These are phyloP conservation scores for Drosophila pandora DNA, from an alignment of 1,140 invertebrate species.

Conservation along the genomic window DNA sequence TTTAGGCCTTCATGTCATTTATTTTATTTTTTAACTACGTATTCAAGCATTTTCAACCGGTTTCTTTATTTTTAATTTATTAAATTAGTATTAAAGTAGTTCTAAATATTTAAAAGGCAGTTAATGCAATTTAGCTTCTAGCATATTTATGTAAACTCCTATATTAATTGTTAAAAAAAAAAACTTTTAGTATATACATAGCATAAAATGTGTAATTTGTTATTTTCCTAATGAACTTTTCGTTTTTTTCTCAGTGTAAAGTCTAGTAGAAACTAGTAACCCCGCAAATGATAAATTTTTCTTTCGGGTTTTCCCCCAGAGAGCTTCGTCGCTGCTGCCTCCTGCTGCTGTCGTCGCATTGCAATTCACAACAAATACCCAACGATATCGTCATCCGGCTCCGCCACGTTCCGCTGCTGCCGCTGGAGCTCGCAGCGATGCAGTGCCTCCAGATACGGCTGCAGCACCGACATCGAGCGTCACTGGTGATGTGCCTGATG, in stretches of 20 bases:
- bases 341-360: neutral
- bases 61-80: neutral
- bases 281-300: neutral
- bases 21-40: slow-evolving; percentile 4
- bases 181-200: neutral
- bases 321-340: slow-evolving; percentile 22
- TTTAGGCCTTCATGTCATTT: neutral
- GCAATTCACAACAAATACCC: slow-evolving; percentile 52
- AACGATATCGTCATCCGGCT: slow-evolving; percentile 52
- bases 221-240: neutral
- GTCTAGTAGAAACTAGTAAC: too few species aligned
- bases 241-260: too few species aligned
- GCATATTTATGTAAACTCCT: neutral
- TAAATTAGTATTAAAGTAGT: neutral
- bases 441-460: slow-evolving; percentile 73
- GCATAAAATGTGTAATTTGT: neutral
- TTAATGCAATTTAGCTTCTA: neutral
- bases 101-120: neutral
- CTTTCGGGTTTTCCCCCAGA: slow-evolving; percentile 1
- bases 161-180: neutral
- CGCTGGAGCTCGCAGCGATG: slow-evolving; percentile 68
- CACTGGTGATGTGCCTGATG: slow-evolving; percentile 65
- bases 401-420: slow-evolving; percentile 28
- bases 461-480: slow-evolving; percentile 77
- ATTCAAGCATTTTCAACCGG: neutral